Conservation (phyloP, 2,797 vertebrate genomes). For the Rhyacichthys aspro region DNA sequence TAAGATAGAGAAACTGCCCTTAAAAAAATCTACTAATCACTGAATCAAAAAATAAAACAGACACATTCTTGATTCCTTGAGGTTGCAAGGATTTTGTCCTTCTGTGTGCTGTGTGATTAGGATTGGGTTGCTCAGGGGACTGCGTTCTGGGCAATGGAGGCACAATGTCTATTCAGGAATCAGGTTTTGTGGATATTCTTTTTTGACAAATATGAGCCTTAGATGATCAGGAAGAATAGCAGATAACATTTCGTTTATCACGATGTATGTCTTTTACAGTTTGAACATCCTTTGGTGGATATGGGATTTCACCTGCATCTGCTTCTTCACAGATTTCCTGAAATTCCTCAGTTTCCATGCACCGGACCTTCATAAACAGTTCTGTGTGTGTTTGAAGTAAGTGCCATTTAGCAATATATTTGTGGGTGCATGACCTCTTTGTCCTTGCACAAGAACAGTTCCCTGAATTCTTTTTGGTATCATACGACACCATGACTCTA, state of each 20-base stretch:
- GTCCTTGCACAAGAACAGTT: constrained; percentile 6
- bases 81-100: neutral
- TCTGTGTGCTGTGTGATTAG: constrained; percentile 5
- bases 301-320: neutral
- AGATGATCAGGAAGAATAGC: neutral
- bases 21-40: neutral
- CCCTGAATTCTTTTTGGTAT: neutral
- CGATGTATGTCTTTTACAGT: neutral
- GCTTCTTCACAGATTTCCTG: neutral
- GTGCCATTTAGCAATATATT: constrained; percentile 2
- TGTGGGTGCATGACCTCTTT: constrained; percentile 2
- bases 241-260: neutral
- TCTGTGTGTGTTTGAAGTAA: neutral
- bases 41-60: neutral
- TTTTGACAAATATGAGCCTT: neutral
- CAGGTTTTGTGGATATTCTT: constrained; percentile 4
- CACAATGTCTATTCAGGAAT: neutral
- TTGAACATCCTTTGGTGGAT: constrained; percentile 2
- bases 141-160: neutral
- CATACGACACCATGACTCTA: constrained; percentile 2
- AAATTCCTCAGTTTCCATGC: neutral
- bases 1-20: neutral
- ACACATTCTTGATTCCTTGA: neutral
- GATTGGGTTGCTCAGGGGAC: constrained; percentile 1
- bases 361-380: neutral